These are phyloP conservation scores for Apodemia zela DNA, from an alignment of 2,888 invertebrate species.

Conservation along the genomic window DNA sequence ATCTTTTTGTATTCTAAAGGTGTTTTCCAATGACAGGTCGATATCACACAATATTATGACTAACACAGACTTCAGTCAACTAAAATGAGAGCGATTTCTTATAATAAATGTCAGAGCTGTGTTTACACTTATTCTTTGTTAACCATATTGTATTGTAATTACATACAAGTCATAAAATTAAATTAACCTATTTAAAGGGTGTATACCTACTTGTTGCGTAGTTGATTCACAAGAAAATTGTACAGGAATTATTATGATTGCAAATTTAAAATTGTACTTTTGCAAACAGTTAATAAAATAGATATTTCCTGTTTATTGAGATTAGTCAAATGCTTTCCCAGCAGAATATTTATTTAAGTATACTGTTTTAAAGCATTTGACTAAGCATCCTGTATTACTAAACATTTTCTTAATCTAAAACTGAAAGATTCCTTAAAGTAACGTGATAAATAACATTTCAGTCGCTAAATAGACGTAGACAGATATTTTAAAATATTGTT, in stretches of 20 bases:
- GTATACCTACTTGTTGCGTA: not conserved
- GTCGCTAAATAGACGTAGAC: slow-evolving; percentile 8
- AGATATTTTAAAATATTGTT: not conserved
- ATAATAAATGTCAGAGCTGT: slow-evolving; percentile 31
- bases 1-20: not conserved
- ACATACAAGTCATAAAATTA: slow-evolving; percentile 12
- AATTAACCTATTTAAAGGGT: not conserved
- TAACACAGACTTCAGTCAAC: slow-evolving; percentile 38
- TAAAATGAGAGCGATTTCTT: slow-evolving; percentile 54
- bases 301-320: not conserved
- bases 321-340: not conserved
- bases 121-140: slow-evolving; percentile 25
- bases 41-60: slow-evolving; percentile 15
- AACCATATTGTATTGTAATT: slow-evolving; percentile 16
- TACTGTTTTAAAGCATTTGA: not conserved
- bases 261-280: not conserved
- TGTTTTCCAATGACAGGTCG: slow-evolving; percentile 8
- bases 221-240: not conserved
- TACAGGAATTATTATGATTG: not conserved
- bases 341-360: not conserved
- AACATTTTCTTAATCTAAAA: not conserved
- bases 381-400: not conserved
- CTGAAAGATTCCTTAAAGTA: slow-evolving; percentile 13
- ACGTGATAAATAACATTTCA: slow-evolving; percentile 1
- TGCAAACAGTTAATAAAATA: not conserved